Evolutionary conservation across 2,113 vertebrate species (phyloP).

Genomic region (Leptodactylus fuscus): DNA sequence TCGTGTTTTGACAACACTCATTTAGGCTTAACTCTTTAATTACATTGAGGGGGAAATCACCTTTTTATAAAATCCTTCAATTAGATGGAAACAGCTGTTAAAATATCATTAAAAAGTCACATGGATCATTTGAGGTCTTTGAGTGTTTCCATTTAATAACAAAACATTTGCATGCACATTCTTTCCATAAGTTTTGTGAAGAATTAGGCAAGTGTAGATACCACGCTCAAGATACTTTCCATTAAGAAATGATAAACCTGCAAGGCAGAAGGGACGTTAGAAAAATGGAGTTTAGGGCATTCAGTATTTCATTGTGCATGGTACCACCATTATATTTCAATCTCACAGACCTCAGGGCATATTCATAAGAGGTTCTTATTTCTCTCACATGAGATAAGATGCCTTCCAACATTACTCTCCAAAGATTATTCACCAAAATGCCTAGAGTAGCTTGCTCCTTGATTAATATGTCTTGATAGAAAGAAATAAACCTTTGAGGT

Average conservation of each 20-base stretch:
- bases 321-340: constrained; percentile 55
- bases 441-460: constrained; percentile 16
- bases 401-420: constrained; percentile 13
- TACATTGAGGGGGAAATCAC: constrained; percentile 78
- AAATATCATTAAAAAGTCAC: constrained; percentile 83
- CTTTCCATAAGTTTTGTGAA: constrained; percentile 73
- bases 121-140: constrained; percentile 81
- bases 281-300: neutral
- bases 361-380: constrained; percentile 8
- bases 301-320: neutral
- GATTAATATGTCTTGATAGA: constrained; percentile 9
- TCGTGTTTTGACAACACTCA: constrained; percentile 78
- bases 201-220: neutral
- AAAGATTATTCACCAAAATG: constrained; percentile 2
- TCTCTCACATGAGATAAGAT: constrained; percentile 18
- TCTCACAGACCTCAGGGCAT: constrained; percentile 2
- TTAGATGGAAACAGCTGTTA: constrained; percentile 81
- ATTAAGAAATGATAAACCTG: neutral
- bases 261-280: neutral
- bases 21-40: constrained; percentile 83
- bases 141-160: constrained; percentile 81
- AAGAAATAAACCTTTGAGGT: constrained; percentile 26
- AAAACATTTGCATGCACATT: constrained; percentile 76
- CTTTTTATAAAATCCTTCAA: constrained; percentile 75
- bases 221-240: neutral